A percentile compares a stretch with the other conserved stretches of the same genome.
phyloP scores from a whole-genome alignment of 2,113 vertebrate species.

The Mobula birostris region DNA sequence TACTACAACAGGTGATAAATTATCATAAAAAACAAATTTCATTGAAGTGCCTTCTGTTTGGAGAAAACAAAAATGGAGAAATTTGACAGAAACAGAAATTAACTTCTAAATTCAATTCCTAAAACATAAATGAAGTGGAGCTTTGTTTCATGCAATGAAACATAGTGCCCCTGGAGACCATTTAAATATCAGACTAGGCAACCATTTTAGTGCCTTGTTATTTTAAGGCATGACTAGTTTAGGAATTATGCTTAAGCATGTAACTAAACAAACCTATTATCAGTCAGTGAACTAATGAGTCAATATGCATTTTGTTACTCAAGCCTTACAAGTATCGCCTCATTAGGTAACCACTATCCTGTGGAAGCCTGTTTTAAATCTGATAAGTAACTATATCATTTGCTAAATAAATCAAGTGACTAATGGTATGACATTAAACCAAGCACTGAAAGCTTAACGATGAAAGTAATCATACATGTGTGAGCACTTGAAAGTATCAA shows the following conservation, averaged over 20 bases:
- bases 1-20: neutral
- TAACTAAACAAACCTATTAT: constrained; percentile 38
- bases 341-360: constrained; percentile 70
- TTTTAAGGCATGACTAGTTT: constrained; percentile 35
- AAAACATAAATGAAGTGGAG: neutral
- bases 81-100: neutral
- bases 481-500: constrained; percentile 14
- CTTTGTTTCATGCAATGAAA: neutral
- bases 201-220: constrained; percentile 26
- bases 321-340: constrained; percentile 61
- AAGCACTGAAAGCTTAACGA: constrained; percentile 30
- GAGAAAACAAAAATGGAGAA: no score
- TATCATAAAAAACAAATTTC: constrained; percentile 28
- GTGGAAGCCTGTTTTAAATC: constrained; percentile 51
- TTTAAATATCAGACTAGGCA: constrained; percentile 19
- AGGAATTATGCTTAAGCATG: constrained; percentile 32
- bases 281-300: constrained; percentile 53
- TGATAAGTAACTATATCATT: constrained; percentile 37
- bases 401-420: constrained; percentile 37
- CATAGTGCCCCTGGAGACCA: neutral
- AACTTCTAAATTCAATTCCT: neutral
- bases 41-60: neutral
- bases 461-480: constrained; percentile 35
- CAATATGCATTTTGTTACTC: constrained; percentile 67
- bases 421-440: constrained; percentile 35